Conservation (phyloP, 1,140 invertebrate species). For the Triops cancriformis region DNA sequence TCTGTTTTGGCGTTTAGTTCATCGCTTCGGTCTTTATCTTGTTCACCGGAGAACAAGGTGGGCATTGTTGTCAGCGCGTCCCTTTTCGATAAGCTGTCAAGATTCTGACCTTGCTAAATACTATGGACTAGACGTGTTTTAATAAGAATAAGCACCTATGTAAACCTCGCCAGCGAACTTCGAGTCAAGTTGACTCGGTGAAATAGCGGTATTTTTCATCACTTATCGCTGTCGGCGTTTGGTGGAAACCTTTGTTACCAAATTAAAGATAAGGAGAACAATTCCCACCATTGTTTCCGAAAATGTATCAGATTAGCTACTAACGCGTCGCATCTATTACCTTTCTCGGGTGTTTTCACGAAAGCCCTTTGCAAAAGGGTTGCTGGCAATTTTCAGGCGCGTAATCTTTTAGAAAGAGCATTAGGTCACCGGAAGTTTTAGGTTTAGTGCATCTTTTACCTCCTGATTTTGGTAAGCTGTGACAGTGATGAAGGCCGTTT, state of each 20-base stretch:
- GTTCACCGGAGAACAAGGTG: not conserved
- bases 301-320: not conserved
- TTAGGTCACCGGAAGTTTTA: not conserved
- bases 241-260: conserved; percentile 4
- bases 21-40: not conserved
- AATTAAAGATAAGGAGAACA: not conserved
- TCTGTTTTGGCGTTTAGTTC: conserved; percentile 3
- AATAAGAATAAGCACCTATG: conserved; percentile 7
- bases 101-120: conserved; percentile 10
- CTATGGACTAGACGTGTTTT: not conserved
- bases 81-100: conserved; percentile 8
- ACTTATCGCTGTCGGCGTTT: not conserved
- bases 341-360: conserved; percentile 37
- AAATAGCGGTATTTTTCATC: not conserved
- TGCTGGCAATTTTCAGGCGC: conserved; percentile 48
- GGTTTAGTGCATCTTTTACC: conserved; percentile 35
- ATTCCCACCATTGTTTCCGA: conserved; percentile 2
- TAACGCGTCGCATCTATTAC: not conserved
- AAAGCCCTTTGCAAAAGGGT: conserved; percentile 52
- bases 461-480: conserved; percentile 55
- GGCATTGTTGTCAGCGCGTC: conserved; percentile 2
- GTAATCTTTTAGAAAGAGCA: conserved; percentile 44
- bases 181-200: not conserved
- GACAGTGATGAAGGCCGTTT: conserved; percentile 51
- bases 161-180: not conserved